Conservation (phyloP, 2,113 vertebrate genomes). For the Alouatta palliata region DNA sequence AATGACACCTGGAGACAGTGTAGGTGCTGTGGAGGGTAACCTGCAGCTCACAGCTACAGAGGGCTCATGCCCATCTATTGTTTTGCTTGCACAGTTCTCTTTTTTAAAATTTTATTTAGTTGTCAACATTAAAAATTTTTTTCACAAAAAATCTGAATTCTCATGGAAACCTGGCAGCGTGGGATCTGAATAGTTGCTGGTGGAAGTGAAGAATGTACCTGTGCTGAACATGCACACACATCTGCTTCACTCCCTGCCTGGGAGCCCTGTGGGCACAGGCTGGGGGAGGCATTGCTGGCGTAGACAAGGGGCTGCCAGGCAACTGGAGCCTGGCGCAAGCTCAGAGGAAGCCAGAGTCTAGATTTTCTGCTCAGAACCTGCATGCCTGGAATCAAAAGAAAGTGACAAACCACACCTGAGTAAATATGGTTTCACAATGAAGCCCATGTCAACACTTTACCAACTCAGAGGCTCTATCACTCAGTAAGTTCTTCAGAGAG, state of each 20-base stretch:
- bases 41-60: neutral
- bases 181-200: neutral
- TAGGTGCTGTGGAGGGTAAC: neutral
- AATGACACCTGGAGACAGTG: neutral
- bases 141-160: neutral
- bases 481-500: neutral
- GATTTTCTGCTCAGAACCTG: neutral
- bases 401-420: neutral
- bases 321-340: no score
- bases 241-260: rapidly evolving
- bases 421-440: conserved; percentile 14
- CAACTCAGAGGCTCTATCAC: neutral
- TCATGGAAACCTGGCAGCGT: neutral
- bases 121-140: neutral
- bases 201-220: neutral
- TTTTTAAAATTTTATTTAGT: neutral
- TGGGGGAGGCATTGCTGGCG: neutral
- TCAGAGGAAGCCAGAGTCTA: neutral
- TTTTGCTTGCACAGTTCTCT: neutral
- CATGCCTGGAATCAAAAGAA: neutral
- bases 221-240: neutral
- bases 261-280: neutral
- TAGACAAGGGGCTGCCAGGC: neutral
- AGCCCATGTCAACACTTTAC: neutral
- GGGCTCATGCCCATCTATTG: neutral